These are phyloP conservation scores for Gastrophryne carolinensis DNA, from an alignment of 2,797 vertebrate species.

Conservation along the genomic window DNA sequence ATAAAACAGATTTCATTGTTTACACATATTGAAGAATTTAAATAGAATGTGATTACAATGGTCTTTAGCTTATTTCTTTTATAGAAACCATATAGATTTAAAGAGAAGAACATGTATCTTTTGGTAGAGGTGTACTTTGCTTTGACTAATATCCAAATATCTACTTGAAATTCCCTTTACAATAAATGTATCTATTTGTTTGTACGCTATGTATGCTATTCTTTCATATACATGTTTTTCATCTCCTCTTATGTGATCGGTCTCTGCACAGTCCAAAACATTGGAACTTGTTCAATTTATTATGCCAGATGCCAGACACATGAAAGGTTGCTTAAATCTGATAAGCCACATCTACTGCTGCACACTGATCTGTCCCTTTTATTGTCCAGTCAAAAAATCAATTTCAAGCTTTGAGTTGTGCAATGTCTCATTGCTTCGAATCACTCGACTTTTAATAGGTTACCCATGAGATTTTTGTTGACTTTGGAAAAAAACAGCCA, in stretches of 20 bases:
- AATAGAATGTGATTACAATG: no score
- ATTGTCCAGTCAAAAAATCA: slow-evolving; percentile 36
- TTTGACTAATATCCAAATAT: no score
- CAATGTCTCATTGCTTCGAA: slow-evolving; percentile 19
- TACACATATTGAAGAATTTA: no score
- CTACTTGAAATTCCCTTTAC: no score
- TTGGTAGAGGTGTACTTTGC: no score
- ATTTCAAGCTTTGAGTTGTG: slow-evolving; percentile 42
- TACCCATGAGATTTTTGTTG: not conserved
- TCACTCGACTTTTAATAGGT: slow-evolving; percentile 22
- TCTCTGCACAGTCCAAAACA: slow-evolving; percentile 13
- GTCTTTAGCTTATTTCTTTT: no score
- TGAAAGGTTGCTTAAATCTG: slow-evolving; percentile 33
- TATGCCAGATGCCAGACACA: not conserved
- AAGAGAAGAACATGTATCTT: no score
- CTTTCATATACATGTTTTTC: slow-evolving; percentile 2
- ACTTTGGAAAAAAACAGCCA: not conserved
- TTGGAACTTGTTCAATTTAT: slow-evolving; percentile 33
- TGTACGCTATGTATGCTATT: no score
- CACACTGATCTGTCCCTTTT: slow-evolving; percentile 38
- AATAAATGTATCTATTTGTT: no score
- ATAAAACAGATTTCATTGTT: no score
- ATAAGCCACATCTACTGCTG: slow-evolving; percentile 26
- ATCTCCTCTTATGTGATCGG: slow-evolving; percentile 11
- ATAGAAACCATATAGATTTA: no score